Conservation (phyloP, 2,888 invertebrate species). For the Thelaira solivaga region DNA sequence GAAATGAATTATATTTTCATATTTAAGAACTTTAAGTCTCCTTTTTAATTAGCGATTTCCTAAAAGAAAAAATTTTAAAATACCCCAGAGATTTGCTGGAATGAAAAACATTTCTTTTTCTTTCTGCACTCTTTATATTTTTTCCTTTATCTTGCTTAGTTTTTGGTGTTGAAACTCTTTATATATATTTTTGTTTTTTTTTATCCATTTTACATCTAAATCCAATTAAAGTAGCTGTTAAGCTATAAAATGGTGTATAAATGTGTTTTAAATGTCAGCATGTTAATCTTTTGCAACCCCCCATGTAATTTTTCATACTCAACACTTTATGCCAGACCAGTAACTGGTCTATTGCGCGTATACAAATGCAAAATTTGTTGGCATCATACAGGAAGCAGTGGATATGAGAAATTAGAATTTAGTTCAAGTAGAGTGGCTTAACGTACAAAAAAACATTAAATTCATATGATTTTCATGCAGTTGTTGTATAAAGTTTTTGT, state of each 20-base stretch:
- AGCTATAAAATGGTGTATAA: conserved; percentile 62
- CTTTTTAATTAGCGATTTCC: too few relatives aligned
- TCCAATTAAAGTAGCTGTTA: conserved; percentile 65
- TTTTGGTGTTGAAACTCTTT: too few relatives aligned
- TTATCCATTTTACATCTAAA: conserved; percentile 63
- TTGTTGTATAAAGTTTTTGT: conserved; percentile 7
- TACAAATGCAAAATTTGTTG: neutral
- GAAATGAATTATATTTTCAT: too few relatives aligned
- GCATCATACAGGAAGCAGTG: neutral
- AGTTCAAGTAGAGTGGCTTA: conserved; percentile 14
- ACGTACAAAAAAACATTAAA: conserved; percentile 29
- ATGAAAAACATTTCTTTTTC: too few relatives aligned
- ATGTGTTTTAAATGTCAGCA: conserved; percentile 62
- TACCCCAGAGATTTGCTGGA: too few relatives aligned
- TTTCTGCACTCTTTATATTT: too few relatives aligned
- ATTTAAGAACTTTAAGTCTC: too few relatives aligned
- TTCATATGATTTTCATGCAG: conserved; percentile 8
- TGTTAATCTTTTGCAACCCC: conserved; percentile 60
- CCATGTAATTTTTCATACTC: conserved; percentile 46
- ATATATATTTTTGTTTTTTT: conserved; percentile 13
- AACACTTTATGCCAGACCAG: conserved; percentile 15
- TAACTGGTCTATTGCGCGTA: conserved; percentile 13
- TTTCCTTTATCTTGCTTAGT: too few relatives aligned
- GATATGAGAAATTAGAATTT: conserved; percentile 1
- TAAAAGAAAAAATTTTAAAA: too few relatives aligned